phyloP scores from a whole-genome alignment of 2,113 vertebrate species.

The Prinia subflava region DNA sequence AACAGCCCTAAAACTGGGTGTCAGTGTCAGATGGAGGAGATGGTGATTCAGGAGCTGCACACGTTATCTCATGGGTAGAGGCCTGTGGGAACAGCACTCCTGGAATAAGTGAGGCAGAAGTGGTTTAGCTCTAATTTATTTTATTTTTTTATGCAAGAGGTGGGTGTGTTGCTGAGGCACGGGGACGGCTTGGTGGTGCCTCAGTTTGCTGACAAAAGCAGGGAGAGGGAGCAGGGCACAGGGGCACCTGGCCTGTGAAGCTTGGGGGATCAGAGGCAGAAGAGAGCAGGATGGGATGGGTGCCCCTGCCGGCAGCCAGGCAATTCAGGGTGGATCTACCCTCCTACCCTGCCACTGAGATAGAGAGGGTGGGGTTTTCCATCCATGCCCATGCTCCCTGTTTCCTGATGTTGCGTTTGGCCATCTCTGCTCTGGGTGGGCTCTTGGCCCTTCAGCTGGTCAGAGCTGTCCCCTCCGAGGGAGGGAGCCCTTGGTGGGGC shows the following conservation, averaged over 20 bases:
- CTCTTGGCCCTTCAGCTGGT: not conserved
- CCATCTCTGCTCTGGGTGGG: not conserved
- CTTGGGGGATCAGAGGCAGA: not conserved
- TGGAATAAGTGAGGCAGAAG: not conserved
- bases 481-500: not conserved
- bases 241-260: not conserved
- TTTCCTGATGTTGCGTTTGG: not conserved
- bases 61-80: accelerated
- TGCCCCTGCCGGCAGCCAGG: not conserved
- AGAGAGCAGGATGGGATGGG: not conserved
- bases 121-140: not conserved
- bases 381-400: accelerated
- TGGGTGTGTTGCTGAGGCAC: not conserved
- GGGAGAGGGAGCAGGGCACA: not conserved
- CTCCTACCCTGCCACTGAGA: not conserved
- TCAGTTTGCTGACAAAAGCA: not conserved
- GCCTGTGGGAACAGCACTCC: not conserved
- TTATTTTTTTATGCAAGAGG: not conserved
- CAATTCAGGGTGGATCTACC: not conserved
- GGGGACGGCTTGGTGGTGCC: not conserved
- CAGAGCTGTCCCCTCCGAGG: not conserved
- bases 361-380: not conserved
- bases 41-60: not conserved
- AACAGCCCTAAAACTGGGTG: not conserved
- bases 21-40: not conserved